These are phyloP conservation scores for Hybognathus amarus DNA, from an alignment of 2,797 vertebrate species.

Conservation along the genomic window DNA sequence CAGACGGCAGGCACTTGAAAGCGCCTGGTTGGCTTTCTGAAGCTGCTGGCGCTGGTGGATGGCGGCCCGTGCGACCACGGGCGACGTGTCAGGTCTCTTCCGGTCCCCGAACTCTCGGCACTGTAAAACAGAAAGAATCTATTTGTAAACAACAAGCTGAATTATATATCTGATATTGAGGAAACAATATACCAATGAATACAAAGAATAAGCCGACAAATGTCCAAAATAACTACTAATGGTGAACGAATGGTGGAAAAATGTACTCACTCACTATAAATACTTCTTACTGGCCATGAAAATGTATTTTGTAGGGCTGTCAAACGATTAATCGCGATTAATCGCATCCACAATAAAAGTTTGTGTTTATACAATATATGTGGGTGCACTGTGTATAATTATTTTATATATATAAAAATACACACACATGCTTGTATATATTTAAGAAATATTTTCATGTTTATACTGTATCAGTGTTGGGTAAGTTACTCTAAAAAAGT, in stretches of 20 bases:
- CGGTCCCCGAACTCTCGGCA: constrained; percentile 91
- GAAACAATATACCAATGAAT: neutral
- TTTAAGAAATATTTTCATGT: no score
- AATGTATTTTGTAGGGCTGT: no score
- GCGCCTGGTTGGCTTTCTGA: constrained; percentile 85
- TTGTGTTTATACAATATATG: no score
- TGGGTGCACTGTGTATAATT: no score
- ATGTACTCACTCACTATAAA: neutral
- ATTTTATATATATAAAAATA: no score
- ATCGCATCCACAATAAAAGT: no score
- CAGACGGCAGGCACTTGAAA: constrained; percentile 93
- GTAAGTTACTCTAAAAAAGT: no score
- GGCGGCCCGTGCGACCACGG: constrained; percentile 89
- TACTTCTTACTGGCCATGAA: neutral
- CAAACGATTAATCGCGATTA: no score
- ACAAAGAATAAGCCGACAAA: neutral
- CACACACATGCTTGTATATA: no score
- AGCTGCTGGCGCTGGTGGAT: constrained; percentile 86
- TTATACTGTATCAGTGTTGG: no score
- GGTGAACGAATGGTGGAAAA: neutral
- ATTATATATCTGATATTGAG: neutral
- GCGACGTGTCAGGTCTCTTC: constrained; percentile 92
- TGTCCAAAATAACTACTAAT: neutral
- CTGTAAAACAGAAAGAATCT: constrained; percentile 65
- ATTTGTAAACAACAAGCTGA: neutral